Percentiles rank a stretch among this genome's conserved stretches.
Conservation (phyloP, 2,888 invertebrate species). For the Epicampocera succincta region DNA sequence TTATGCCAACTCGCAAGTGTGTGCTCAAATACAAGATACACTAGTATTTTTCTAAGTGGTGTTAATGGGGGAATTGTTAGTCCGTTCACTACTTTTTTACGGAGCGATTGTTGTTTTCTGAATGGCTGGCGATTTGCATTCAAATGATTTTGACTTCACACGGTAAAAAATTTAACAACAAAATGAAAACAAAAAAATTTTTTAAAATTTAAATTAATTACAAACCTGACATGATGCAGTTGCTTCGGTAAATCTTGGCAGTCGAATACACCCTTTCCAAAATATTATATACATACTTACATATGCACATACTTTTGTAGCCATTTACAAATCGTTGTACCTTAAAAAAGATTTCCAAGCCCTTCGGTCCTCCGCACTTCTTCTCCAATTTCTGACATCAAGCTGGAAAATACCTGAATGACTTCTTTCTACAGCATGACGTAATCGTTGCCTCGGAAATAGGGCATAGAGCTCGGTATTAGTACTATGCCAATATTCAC, state of each 20-base stretch:
- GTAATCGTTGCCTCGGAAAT: no score
- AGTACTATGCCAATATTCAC: no score
- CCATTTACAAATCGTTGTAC: no score
- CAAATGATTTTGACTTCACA: constrained; percentile 57
- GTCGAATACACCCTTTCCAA: constrained; percentile 41
- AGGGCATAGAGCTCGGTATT: no score
- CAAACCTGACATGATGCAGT: constrained; percentile 63
- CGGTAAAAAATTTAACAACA: constrained; percentile 18
- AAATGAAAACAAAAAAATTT: not conserved
- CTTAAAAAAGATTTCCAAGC: no score
- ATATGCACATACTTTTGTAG: no score
- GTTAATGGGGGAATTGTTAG: constrained; percentile 57
- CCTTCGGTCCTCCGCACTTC: no score
- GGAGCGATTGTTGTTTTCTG: constrained; percentile 42
- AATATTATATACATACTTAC: no score
- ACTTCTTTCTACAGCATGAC: no score
- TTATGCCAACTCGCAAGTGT: constrained; percentile 1
- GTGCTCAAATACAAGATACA: not conserved
- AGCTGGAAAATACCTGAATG: no score
- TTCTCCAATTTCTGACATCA: no score
- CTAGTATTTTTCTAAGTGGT: constrained; percentile 44
- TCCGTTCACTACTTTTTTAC: constrained; percentile 18
- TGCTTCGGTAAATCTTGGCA: constrained; percentile 53
- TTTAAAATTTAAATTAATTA: constrained; percentile 64
- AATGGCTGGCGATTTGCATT: constrained; percentile 58